A percentile compares a stretch with the other conserved stretches of the same genome.
phyloP scores from a whole-genome alignment of 2,113 vertebrate species.

The Trachemys scripta region DNA sequence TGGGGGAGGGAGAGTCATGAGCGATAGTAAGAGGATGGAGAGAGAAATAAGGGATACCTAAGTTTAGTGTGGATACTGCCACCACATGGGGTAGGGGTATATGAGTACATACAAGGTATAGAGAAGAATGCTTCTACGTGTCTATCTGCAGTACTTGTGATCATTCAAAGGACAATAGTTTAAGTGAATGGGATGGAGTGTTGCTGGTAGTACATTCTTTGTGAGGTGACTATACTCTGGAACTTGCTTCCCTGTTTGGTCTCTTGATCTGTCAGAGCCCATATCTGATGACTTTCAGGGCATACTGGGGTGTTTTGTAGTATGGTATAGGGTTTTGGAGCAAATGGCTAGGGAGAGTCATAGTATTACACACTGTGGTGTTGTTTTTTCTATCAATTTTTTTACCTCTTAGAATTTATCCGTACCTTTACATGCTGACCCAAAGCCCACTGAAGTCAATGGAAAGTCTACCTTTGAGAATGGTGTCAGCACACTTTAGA shows the following conservation, averaged over 20 bases:
- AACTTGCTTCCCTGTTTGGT: neutral
- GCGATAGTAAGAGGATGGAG: neutral
- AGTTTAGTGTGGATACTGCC: neutral
- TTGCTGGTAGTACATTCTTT: neutral
- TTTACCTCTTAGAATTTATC: neutral
- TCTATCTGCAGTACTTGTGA: neutral
- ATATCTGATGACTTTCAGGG: neutral
- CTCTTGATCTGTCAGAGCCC: neutral
- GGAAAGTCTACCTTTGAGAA: neutral
- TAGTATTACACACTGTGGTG: neutral
- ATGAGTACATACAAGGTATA: neutral
- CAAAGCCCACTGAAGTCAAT: neutral
- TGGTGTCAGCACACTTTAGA: neutral
- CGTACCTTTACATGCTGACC: neutral
- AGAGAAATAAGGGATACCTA: neutral
- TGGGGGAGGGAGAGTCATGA: neutral
- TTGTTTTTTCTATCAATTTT: neutral
- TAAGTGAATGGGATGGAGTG: neutral
- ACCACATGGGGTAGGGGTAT: neutral
- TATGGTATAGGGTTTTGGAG: neutral
- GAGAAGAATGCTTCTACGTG: neutral
- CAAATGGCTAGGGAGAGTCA: neutral
- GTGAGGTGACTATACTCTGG: fast-evolving
- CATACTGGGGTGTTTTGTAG: neutral
- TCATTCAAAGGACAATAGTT: neutral